Evolutionary conservation across 2,797 vertebrate genomes (phyloP).

Genomic region (Neosilurus hyrtlii): DNA sequence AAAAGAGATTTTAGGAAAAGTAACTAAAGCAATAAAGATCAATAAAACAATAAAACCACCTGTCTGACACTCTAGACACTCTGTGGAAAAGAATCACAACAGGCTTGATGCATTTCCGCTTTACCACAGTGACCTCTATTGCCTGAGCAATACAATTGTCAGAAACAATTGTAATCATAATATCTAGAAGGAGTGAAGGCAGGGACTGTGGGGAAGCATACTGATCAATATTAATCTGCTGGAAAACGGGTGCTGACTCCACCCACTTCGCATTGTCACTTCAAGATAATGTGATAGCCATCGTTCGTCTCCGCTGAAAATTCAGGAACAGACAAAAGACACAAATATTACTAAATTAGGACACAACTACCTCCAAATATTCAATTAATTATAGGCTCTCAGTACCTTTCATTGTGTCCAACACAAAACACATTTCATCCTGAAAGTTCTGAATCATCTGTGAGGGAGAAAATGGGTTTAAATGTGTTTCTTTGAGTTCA

Average conservation of each 20-base stretch:
- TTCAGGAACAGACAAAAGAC: conserved; percentile 11
- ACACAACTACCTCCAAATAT: background rate
- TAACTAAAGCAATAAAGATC: conserved; percentile 43
- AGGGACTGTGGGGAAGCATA: conserved; percentile 54
- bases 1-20: conserved; percentile 17
- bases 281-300: conserved; percentile 95
- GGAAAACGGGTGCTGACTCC: conserved; percentile 51
- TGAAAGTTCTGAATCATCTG: conserved; percentile 99
- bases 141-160: conserved; percentile 50
- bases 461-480: conserved; percentile 9
- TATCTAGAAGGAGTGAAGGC: conserved; percentile 54
- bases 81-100: conserved; percentile 52
- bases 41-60: conserved; percentile 45
- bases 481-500: background rate
- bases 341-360: conserved; percentile 2
- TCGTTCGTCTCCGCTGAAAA: conserved; percentile 87
- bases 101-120: conserved; percentile 48
- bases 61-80: conserved; percentile 51
- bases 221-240: conserved; percentile 48
- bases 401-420: conserved; percentile 98
- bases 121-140: conserved; percentile 56
- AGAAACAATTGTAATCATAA: conserved; percentile 22
- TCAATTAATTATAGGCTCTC: background rate
- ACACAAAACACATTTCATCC: conserved; percentile 93
- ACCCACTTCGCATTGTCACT: conserved; percentile 71